These are phyloP conservation scores for Diploscapter pachys DNA, from an alignment of 1,140 invertebrate genomes.

Conservation along the genomic window DNA sequence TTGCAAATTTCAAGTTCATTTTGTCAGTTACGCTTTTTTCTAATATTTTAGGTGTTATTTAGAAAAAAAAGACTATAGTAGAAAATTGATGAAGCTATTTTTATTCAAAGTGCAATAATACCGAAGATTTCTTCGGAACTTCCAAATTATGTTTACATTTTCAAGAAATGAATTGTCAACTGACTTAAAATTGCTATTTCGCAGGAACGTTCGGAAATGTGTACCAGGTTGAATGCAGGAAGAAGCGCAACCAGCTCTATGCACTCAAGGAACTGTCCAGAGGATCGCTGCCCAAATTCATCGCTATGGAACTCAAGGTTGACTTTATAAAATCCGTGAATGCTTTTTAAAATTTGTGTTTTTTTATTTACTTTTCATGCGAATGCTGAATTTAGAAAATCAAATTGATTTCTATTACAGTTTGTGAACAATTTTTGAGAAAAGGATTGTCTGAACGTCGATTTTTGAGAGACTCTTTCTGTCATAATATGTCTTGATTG, in stretches of 20 bases:
- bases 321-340: too few species aligned
- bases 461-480: too few species aligned
- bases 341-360: too few species aligned
- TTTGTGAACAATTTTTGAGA: not conserved
- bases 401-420: not conserved
- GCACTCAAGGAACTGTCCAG: conserved; percentile 30
- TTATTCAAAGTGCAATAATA: too few species aligned
- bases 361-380: too few species aligned
- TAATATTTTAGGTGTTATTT: conserved; percentile 22
- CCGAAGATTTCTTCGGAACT: too few species aligned
- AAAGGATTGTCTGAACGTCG: too few species aligned
- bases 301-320: conserved; percentile 36
- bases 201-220: conserved; percentile 33
- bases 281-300: conserved; percentile 22
- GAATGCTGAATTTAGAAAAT: not conserved
- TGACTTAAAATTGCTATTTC: conserved; percentile 5
- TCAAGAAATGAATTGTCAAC: not conserved
- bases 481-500: too few species aligned
- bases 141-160: too few species aligned
- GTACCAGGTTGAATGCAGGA: conserved; percentile 27
- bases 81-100: too few species aligned
- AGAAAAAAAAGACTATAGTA: too few species aligned
- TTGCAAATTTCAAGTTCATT: not conserved
- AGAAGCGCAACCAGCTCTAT: conserved; percentile 18
- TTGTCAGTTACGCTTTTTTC: not conserved